These are phyloP conservation scores for Dipodomys spectabilis DNA, from an alignment of 2,113 vertebrate genomes.

Conservation along the genomic window DNA sequence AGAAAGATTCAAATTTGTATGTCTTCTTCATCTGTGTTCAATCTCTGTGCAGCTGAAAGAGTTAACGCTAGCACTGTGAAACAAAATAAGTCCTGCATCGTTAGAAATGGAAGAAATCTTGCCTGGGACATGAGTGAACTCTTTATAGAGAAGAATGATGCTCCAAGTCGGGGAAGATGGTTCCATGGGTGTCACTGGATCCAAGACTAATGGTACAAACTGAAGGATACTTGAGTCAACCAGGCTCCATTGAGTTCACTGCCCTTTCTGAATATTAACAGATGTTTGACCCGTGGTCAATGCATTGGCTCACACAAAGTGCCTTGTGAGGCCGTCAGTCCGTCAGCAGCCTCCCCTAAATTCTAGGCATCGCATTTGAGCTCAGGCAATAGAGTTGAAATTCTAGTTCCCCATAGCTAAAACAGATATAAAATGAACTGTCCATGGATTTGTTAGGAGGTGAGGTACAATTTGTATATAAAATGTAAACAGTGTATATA, in stretches of 20 bases:
- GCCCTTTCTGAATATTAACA: neutral
- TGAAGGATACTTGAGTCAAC: neutral
- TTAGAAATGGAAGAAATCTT: constrained; percentile 4
- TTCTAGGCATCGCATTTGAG: neutral
- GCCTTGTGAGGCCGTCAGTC: neutral
- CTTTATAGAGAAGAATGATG: neutral
- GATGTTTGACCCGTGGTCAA: neutral
- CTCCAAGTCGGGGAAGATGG: neutral
- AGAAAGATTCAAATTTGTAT: neutral
- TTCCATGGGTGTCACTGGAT: neutral
- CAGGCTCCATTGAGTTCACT: neutral
- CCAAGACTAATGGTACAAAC: neutral
- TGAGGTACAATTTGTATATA: neutral
- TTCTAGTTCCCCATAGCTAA: neutral
- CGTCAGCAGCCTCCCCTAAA: neutral
- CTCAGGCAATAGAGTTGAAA: neutral
- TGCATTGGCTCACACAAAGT: neutral
- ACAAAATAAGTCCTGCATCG: neutral
- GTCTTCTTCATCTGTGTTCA: neutral
- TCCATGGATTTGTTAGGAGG: neutral
- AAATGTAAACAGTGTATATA: neutral
- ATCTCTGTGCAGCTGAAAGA: neutral
- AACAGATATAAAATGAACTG: constrained; percentile 34
- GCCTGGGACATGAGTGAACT: neutral
- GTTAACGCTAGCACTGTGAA: constrained; percentile 39